Percentiles rank a stretch among this genome's conserved stretches.
Evolutionary conservation across 2,888 invertebrate species (phyloP).

Genomic region (Euplexia lucipara): DNA sequence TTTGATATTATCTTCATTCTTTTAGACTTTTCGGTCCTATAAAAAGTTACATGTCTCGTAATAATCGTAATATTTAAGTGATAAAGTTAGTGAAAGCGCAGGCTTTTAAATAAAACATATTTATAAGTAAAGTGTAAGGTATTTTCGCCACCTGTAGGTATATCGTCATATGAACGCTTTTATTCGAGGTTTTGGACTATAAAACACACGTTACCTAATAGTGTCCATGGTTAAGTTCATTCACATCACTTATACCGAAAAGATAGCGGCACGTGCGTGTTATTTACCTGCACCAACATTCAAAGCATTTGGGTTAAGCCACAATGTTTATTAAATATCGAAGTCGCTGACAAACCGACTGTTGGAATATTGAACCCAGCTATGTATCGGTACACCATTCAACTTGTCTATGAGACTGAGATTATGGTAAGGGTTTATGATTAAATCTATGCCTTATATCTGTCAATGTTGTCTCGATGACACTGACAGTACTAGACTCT

Average conservation of each 20-base stretch:
- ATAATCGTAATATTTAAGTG: slow-evolving; percentile 1
- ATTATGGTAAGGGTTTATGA: too few relatives aligned
- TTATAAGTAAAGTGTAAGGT: slow-evolving; percentile 27
- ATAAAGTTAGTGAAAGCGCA: slow-evolving; percentile 50
- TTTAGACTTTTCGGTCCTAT: slow-evolving; percentile 22
- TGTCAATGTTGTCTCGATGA: too few relatives aligned
- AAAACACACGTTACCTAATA: slow-evolving; percentile 25
- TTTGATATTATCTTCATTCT: slow-evolving; percentile 24
- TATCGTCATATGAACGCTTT: slow-evolving; percentile 32
- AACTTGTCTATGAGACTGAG: too few relatives aligned
- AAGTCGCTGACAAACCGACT: slow-evolving; percentile 29
- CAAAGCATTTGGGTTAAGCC: neutral
- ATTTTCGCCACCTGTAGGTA: slow-evolving; percentile 23
- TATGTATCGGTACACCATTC: too few relatives aligned
- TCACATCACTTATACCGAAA: slow-evolving; percentile 23
- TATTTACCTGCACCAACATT: slow-evolving; percentile 13
- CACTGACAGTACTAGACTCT: too few relatives aligned
- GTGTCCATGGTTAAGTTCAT: slow-evolving; percentile 38
- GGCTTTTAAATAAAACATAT: slow-evolving; percentile 12
- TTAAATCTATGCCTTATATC: too few relatives aligned
- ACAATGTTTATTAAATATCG: slow-evolving; percentile 40
- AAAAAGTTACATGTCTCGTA: slow-evolving; percentile 17
- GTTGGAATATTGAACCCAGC: too few relatives aligned
- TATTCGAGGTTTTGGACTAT: slow-evolving; percentile 13
- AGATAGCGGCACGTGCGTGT: slow-evolving; percentile 11